Percentiles rank a stretch among this genome's conserved stretches.
These are phyloP conservation scores for Protobothrops mucrosquamatus DNA, from an alignment of 2,113 vertebrate genomes.

Conservation along the genomic window DNA sequence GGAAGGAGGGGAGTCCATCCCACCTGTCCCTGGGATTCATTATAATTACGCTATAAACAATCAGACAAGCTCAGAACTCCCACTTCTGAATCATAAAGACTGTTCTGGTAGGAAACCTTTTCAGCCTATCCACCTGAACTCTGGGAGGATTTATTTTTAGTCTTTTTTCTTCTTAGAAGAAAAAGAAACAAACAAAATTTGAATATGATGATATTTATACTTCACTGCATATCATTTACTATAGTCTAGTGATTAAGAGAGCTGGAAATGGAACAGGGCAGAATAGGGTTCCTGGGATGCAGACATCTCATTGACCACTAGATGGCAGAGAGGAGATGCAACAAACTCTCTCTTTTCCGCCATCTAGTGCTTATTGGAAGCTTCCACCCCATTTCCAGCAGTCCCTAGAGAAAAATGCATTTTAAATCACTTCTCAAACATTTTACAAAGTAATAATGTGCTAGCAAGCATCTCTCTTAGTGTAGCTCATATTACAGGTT, in stretches of 20 bases:
- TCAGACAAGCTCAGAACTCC: background rate
- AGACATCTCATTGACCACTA: background rate
- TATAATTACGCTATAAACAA: background rate
- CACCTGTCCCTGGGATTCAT: background rate
- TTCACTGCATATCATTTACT: background rate
- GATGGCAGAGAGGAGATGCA: background rate
- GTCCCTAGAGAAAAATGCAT: background rate
- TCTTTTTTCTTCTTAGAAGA: background rate
- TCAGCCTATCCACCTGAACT: background rate
- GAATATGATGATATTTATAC: background rate
- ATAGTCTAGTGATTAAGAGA: background rate
- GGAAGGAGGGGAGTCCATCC: background rate
- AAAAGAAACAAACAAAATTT: conserved; percentile 16
- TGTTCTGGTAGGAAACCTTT: background rate
- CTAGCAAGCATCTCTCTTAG: background rate
- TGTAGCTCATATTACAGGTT: background rate
- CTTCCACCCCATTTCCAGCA: background rate
- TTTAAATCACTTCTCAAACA: background rate
- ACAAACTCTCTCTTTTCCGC: background rate
- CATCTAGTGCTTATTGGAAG: background rate
- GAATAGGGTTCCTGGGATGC: background rate
- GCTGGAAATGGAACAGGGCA: background rate
- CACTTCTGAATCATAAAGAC: background rate
- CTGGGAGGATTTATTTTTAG: background rate
- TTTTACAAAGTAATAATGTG: background rate